Base-by-base conservation (phyloP, 2,888 invertebrate genomes). In the Phortica okadai region DNA sequence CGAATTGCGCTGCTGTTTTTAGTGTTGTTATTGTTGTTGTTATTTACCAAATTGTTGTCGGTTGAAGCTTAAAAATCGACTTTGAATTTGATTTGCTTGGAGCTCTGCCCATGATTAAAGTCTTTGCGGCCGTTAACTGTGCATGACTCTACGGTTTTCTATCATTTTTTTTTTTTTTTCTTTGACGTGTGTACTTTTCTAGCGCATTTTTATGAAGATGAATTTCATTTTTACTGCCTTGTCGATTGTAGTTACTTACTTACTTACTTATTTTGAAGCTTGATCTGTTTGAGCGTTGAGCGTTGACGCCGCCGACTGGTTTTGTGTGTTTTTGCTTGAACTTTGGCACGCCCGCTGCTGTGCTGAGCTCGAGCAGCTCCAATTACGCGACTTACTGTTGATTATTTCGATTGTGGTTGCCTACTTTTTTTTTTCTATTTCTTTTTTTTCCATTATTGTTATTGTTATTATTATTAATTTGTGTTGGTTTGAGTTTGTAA, bases 361-460 rank as follows among this genome's bases (percentile, higher is more conserved):
- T 21, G 21, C 21, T 21, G 21, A 0, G 21, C 10, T 72, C 54
- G 54, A 54, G 67, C 67, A 72, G 70, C 70, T 72, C 41, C 54
- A 72, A 56, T 72, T 56, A 69, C 41, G 54, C 14, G 33, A 54
- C 11, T 72, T 54, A 56, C 25, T 62, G 62, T 16, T 62, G 16
- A 25, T 56, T 54, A 72, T 72, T 66, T 21, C 11, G 25, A 21
- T 62, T 33, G 33, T 42, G 41, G 14, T 50, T 50, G 25, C n/a
- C 10, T 62, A 62, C 25, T 21, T 62, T 62, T 62, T 1, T 11
- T 6, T 64, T 64, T n/a, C 8, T 33, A 11, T 64, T 64, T 21
- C 64, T 25, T 21, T 21, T 33, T 33, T 33, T 5, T 33, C 76
- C 83, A 88, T 88, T 88, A 88, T 88, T 85, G 87, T 85, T 83